Base-by-base conservation (phyloP, 1,140 invertebrate species). In the Drosophila nannoptera region DNA sequence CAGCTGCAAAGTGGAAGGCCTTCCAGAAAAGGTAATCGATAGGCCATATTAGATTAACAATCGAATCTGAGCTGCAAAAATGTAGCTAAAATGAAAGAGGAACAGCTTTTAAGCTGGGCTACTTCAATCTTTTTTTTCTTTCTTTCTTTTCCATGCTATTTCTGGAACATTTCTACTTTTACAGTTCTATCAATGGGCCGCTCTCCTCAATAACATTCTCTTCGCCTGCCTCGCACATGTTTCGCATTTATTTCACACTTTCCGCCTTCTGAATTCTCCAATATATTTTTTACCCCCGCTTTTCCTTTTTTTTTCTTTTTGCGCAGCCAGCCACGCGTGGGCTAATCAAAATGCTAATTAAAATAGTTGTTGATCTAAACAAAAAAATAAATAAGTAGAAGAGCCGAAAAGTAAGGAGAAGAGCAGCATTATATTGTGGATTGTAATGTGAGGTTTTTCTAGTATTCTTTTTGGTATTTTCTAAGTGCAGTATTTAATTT, bases 271-370 rank as follows among this genome's bases (percentile, higher is more conserved):
- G 22, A 22, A 45, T 56, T 45, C 32, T 33, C 40, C 22, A 22
- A 22, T 22, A 22, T 22, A 22, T 22, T 22, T 22, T 22, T n/a
- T 49, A 33, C 35, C 14, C 2, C 0, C n/a, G 32, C 2, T 32
- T 50, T 14, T 16, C 4, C 16, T n/a, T 16, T 55, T 55, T 55
- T 32, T 22, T 12, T 43, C 42, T 55, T 55, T 32, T 22, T 12
- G 43, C 2, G 12, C 32, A 35, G 29, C 11, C 14, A 9, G 22
- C 2, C 8, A 32, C 16, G 60, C 60, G 67, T 69, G 45, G 61
- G 31, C 29, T 9, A n/a, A 43, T 16, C 12, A 32, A 53, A 56
- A 64, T 69, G 61, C 49, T 64, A 40, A 58, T 63, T 35, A 52
- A 53, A 33, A 62, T 49, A 14, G 29, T 56, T 7, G 8, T 43